Percentiles rank a stretch among this genome's conserved stretches.
Evolutionary conservation across 2,888 invertebrate genomes (phyloP).

Genomic region (Miltochrista miniata): DNA sequence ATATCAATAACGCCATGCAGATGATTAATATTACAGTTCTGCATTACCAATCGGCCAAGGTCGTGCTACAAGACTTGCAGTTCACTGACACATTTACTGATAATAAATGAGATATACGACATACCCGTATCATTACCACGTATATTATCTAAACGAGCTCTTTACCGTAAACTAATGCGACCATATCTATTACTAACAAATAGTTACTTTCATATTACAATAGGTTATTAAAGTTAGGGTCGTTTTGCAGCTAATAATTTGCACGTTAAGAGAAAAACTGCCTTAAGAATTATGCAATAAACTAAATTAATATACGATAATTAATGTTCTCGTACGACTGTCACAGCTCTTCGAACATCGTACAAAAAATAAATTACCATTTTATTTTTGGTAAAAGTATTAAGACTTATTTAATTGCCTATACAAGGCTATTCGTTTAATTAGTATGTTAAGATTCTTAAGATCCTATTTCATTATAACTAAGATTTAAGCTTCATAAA

Average conservation of each 20-base stretch:
- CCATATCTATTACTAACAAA: neutral
- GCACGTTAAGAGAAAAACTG: neutral
- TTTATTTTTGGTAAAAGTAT: too few relatives aligned
- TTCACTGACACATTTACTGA: neutral
- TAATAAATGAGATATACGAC: neutral
- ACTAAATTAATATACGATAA: neutral
- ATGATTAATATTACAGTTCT: constrained; percentile 11
- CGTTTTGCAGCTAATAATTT: neutral
- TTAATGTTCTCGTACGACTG: neutral
- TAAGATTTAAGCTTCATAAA: too few relatives aligned
- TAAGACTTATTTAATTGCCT: too few relatives aligned
- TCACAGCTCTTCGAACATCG: too few relatives aligned
- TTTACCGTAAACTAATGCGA: neutral
- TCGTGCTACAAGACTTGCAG: neutral
- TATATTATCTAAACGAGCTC: neutral
- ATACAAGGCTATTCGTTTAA: too few relatives aligned
- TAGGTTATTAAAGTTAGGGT: too few relatives aligned
- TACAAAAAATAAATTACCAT: too few relatives aligned
- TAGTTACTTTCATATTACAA: too few relatives aligned
- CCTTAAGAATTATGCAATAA: neutral
- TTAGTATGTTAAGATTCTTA: too few relatives aligned
- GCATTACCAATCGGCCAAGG: constrained; percentile 6
- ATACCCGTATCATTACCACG: neutral
- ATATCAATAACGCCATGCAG: neutral
- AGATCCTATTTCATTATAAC: too few relatives aligned